These are phyloP conservation scores for Riparia riparia DNA, from an alignment of 2,113 vertebrate genomes.

Conservation along the genomic window DNA sequence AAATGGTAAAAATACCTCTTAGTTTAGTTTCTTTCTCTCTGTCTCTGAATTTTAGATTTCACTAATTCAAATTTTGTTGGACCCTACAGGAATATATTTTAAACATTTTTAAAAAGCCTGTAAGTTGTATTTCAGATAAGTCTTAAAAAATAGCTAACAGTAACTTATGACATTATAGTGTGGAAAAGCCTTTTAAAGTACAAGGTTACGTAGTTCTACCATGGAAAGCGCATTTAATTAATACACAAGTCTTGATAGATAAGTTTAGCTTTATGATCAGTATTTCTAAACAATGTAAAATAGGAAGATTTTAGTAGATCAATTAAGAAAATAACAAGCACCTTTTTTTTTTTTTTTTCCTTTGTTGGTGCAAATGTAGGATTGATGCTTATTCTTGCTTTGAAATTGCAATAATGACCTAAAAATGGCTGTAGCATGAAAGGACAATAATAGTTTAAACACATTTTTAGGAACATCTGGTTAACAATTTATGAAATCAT, in stretches of 20 bases:
- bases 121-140: not conserved
- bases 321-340: not conserved
- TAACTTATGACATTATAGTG: not conserved
- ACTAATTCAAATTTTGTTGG: not conserved
- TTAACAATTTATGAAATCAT: not conserved
- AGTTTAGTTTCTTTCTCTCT: not conserved
- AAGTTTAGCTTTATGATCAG: not conserved
- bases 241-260: not conserved
- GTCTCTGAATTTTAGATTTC: not conserved
- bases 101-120: fast-evolving
- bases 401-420: not conserved
- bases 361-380: not conserved
- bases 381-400: not conserved
- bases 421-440: not conserved
- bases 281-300: not conserved
- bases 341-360: not conserved
- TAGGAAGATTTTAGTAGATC: not conserved
- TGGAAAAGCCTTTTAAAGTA: not conserved
- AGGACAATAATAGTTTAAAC: not conserved
- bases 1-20: not conserved
- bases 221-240: not conserved
- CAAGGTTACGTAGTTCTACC: not conserved
- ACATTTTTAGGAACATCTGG: not conserved
- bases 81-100: not conserved
- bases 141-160: not conserved